phyloP scores from a whole-genome alignment of 2,113 vertebrate species.

The Accipiter virgatus region DNA sequence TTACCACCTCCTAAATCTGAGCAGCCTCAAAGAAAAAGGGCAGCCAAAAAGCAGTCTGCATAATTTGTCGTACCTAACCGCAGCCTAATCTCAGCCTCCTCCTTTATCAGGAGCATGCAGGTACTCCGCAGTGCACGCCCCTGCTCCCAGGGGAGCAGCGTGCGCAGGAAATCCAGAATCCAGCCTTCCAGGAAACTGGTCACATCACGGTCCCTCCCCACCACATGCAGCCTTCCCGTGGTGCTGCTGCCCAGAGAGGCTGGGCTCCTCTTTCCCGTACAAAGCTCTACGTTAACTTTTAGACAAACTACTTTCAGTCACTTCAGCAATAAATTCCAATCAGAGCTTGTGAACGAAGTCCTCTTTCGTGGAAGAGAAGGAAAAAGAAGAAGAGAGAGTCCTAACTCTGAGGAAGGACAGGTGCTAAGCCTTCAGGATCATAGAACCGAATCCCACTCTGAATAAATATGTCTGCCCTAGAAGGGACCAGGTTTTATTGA shows the following conservation, averaged over 20 bases:
- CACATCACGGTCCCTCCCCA: background rate
- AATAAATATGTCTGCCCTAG: background rate
- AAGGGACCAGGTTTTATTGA: background rate
- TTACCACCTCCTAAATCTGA: background rate
- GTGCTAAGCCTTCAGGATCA: background rate
- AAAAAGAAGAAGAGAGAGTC: background rate
- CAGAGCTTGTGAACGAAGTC: background rate
- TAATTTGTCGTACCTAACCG: background rate
- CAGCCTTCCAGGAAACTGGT: slow-evolving; percentile 11
- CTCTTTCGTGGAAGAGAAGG: background rate
- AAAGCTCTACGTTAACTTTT: background rate
- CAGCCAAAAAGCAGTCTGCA: background rate
- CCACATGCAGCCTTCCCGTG: background rate
- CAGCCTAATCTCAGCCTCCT: background rate
- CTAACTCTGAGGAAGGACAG: background rate
- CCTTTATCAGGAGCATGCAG: background rate
- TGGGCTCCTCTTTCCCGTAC: background rate
- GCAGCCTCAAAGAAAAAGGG: background rate
- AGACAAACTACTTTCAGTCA: background rate
- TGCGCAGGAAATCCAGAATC: slow-evolving; percentile 1
- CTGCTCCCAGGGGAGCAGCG: background rate
- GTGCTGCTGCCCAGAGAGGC: background rate
- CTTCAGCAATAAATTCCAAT: background rate
- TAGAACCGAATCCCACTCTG: background rate
- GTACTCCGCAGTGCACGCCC: background rate